These are phyloP conservation scores for Tetraneura akinire DNA, from an alignment of 1,140 invertebrate genomes.

Conservation along the genomic window DNA sequence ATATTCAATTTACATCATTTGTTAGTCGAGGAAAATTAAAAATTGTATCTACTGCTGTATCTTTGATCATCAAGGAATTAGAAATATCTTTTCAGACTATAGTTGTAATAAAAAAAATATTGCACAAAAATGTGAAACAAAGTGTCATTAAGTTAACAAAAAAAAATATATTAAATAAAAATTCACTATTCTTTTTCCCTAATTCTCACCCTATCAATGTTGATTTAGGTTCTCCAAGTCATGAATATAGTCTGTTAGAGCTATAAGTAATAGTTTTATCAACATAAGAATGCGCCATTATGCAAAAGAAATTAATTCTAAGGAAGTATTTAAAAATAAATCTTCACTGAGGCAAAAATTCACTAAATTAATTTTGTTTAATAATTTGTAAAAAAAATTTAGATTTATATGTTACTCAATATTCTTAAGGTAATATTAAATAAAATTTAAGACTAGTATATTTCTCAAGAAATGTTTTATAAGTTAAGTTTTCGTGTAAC, in stretches of 20 bases:
- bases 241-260: neutral
- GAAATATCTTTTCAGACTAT: neutral
- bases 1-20: neutral
- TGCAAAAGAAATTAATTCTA: neutral
- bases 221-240: neutral
- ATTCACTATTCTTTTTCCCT: neutral
- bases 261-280: neutral
- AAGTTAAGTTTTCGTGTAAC: no score
- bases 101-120: neutral
- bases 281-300: neutral
- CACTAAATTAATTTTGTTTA: neutral
- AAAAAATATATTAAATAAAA: slow-evolving; percentile 1
- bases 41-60: neutral
- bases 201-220: neutral
- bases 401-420: no score
- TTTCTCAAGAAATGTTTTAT: no score
- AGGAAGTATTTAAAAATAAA: neutral
- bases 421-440: no score
- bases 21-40: neutral
- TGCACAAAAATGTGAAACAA: neutral
- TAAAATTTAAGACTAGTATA: no score
- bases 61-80: neutral
- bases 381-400: neutral
- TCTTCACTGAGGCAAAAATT: neutral
- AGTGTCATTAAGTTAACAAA: neutral